These are phyloP conservation scores for Menidia menidia DNA, from an alignment of 2,797 vertebrate species.

Conservation along the genomic window DNA sequence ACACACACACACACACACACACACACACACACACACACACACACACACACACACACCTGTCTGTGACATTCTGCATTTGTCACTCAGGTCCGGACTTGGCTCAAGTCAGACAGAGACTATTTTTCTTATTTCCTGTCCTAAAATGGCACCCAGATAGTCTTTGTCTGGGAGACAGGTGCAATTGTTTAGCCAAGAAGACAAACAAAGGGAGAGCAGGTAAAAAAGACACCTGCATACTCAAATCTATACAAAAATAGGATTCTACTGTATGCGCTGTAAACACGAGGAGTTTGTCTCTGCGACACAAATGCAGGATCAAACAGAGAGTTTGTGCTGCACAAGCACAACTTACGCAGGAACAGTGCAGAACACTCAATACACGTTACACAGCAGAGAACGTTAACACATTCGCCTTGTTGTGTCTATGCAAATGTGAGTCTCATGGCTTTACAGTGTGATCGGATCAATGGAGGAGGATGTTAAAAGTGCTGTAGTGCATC, in stretches of 20 bases:
- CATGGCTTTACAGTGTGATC: slow-evolving; percentile 48
- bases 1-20: slow-evolving; percentile 56
- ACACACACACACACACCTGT: slow-evolving; percentile 56
- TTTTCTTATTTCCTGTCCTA: slow-evolving; percentile 43
- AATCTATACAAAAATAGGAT: slow-evolving; percentile 13
- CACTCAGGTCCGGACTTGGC: slow-evolving; percentile 49
- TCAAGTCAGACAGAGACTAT: slow-evolving; percentile 22
- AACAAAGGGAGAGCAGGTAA: slow-evolving; percentile 25
- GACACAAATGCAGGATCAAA: slow-evolving; percentile 43
- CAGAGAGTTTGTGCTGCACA: slow-evolving; percentile 36
- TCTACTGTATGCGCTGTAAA: slow-evolving; percentile 30
- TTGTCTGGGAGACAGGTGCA: slow-evolving; percentile 22
- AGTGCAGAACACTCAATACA: slow-evolving; percentile 13
- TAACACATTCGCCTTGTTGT: slow-evolving; percentile 60
- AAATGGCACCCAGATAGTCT: slow-evolving; percentile 46
- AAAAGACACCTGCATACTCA: slow-evolving; percentile 21
- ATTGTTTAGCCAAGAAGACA: slow-evolving; percentile 18
- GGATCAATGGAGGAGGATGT: slow-evolving; percentile 47
- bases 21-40: slow-evolving; percentile 35
- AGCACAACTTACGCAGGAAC: slow-evolving; percentile 35
- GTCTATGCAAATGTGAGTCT: slow-evolving; percentile 66
- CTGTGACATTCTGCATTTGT: slow-evolving; percentile 67
- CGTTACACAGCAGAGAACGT: slow-evolving; percentile 44
- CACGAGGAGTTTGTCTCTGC: slow-evolving; percentile 42
- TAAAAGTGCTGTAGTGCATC: slow-evolving; percentile 48